Base-by-base conservation (phyloP, 2,113 vertebrate species). In the Carollia perspicillata region DNA sequence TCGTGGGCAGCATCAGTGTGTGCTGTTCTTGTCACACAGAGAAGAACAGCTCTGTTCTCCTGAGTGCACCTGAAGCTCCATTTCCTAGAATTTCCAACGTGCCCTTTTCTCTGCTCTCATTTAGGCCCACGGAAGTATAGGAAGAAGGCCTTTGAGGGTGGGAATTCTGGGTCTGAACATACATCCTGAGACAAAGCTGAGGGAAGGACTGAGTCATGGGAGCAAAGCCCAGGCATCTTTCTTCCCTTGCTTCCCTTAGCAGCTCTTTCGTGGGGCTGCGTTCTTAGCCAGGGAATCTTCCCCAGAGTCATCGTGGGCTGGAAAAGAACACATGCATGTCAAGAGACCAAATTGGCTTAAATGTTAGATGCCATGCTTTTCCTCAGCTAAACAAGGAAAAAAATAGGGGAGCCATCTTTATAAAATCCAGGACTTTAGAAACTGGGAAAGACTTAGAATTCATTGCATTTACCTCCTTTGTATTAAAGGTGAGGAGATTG, bases 201-300 rank as follows among this genome's bases (percentile, higher is more conserved):
- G 33, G 94, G 89, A 96, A 97, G 94, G 78, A 87, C 71, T 97
- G 96, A 96, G 80, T 97, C 97, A 96, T 92, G 63, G 63, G 60
- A 71, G 89, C 86, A 75, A 83, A 91, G 68, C 89, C 18, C 49
- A 79, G 63, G 22, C 78, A 65, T 86, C 42, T 51, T 88, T 90
- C 66, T 42, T 84, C 44, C 53, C 47, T 93, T 79, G 23, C 28
- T 53, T 78, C n/a, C 47, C 16, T 44, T 69, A 37, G 69, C 55
- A 79, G 69, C 65, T 80, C 65, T 94, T 69, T 80, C 69, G 42
- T 33, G 17, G 37, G 33, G 51, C 55, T 74, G 8, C 37, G 40
- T 65, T 79, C 42, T 89, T 55, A 68, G 68, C 68, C 75, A 84
- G 71, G n/a, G 49, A 86, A 35, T 65, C 44, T 93, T 89, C 42